Base-by-base conservation (phyloP, 2,113 vertebrate genomes). In the Cathartes aura region DNA sequence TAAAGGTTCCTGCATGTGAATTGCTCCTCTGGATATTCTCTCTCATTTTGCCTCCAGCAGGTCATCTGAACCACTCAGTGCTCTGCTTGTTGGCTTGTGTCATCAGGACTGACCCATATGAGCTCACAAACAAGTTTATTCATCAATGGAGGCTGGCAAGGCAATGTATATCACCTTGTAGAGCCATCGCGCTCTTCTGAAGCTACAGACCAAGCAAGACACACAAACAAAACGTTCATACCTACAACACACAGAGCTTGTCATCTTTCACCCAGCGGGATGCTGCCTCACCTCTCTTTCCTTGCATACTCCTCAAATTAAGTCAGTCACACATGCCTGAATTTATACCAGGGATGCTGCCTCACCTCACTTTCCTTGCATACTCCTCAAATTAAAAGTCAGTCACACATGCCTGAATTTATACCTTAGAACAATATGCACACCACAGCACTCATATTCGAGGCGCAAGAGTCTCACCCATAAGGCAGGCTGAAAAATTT, bases 131-230 rank as follows among this genome's bases (percentile, higher is more conserved):
- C 12, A 53, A 81, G 15, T n/a, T 62, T 20, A 12, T 66, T 53
- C n/a, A 19, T 30, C 42, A 47, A 67, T 0, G 2, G 23, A 56
- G 62, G 26, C 63, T 56, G 59, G 22, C 26, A 22, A n/a, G 16
- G 18, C 0, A 0, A 40, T 23, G 5, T 8, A 15, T 13, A 43
- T 38, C 6, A 5, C 11, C 52, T 66, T 60, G 40, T 43, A 84
- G 53, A 87, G 26, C 29, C 72, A 40, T 32, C 13, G 1, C 0
- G 1, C 15, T 52, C 36, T 82, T 72, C 59, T 30, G 22, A 82
- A 72, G 32, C 60, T 55, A 58, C 12, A 78, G 64, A 64, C 17
- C 13, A 64, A 53, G 34, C 38, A 53, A 73, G n/a, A 56, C n/a
- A 40, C 1, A 17, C 30, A 59, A 27, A 74, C 21, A 56, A 62